Conservation (phyloP, 2,113 vertebrate species). For the Mesembrinibis cayennensis region DNA sequence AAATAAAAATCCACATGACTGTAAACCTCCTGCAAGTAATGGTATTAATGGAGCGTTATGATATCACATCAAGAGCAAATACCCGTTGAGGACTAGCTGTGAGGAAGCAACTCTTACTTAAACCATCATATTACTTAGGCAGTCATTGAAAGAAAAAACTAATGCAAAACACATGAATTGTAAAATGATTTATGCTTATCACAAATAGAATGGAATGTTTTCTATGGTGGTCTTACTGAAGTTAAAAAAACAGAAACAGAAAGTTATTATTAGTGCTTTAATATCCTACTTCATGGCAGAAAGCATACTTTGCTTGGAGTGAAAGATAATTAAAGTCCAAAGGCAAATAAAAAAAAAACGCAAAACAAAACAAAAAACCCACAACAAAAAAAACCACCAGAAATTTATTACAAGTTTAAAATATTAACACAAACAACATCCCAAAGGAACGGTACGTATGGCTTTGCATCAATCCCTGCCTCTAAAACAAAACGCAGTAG, state of each 20-base stretch:
- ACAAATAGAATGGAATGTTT: neutral
- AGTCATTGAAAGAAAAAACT: neutral
- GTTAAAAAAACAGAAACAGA: neutral
- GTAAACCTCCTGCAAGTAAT: neutral
- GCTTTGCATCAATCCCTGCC: neutral
- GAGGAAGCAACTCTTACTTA: slow-evolving; percentile 9
- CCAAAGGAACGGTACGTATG: neutral
- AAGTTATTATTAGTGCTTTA: neutral
- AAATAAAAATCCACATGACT: neutral
- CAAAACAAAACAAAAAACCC: neutral
- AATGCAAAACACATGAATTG: neutral
- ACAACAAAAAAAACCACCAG: neutral
- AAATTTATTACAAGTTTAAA: slow-evolving; percentile 29
- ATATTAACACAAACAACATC: slow-evolving; percentile 2
- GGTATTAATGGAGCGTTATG: neutral
- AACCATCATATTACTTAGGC: neutral
- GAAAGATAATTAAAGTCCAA: slow-evolving; percentile 31
- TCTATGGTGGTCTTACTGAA: neutral
- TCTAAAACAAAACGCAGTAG: neutral
- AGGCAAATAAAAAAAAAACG: neutral
- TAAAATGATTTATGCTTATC: slow-evolving; percentile 10
- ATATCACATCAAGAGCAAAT: neutral
- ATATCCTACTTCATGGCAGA: neutral
- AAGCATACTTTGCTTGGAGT: neutral
- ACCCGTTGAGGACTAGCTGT: neutral